Evolutionary conservation across 1,140 invertebrate genomes (phyloP).

Genomic region (Zeugodacus cucurbitae): DNA sequence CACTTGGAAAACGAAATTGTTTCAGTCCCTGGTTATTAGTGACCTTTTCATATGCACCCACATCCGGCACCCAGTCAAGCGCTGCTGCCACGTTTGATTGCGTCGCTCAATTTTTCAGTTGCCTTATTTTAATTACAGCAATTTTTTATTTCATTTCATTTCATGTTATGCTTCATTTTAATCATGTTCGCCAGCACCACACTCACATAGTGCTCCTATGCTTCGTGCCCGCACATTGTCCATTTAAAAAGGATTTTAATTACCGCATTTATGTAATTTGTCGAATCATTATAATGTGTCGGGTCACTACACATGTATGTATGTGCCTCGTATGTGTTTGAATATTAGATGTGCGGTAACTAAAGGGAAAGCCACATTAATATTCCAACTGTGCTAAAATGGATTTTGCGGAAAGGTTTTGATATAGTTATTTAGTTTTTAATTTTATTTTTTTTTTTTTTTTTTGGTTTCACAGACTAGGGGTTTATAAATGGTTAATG

Average conservation of each 20-base stretch:
- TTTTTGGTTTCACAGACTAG: not conserved
- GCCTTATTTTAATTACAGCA: slow-evolving; percentile 18
- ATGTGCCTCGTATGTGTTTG: not conserved
- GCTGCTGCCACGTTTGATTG: not conserved
- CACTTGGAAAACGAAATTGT: not conserved
- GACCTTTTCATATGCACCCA: not conserved
- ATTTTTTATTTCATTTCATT: slow-evolving; percentile 27
- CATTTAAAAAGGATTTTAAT: slow-evolving; percentile 25
- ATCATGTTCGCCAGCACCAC: not conserved
- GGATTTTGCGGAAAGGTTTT: not conserved
- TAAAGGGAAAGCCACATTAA: not conserved
- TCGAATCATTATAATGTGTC: not conserved
- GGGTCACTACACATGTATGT: not conserved
- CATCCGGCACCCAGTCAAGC: not conserved
- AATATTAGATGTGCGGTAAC: not conserved
- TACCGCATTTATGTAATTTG: slow-evolving; percentile 28
- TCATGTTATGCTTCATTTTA: slow-evolving; percentile 6
- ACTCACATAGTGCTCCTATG: not conserved
- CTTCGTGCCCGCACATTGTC: not conserved
- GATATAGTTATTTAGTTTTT: no score
- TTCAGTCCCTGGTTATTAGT: not conserved
- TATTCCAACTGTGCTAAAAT: slow-evolving; percentile 7
- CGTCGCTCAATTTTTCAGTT: not conserved
- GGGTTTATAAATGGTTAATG: not conserved
- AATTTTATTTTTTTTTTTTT: no score